Conservation (phyloP, 2,888 invertebrate species). For the Brachylomia viminalis region DNA sequence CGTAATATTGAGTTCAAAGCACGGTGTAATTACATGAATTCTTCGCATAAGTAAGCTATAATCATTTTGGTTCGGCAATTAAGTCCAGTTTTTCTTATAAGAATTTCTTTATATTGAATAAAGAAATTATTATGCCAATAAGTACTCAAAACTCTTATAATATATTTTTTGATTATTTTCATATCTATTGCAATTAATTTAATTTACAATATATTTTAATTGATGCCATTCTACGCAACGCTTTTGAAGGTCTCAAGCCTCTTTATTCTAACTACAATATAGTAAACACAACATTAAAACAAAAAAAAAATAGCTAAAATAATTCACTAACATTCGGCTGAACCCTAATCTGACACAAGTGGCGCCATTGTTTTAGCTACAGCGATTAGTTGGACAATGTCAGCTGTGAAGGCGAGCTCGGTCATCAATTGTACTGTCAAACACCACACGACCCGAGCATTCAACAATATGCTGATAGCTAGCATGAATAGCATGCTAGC, state of each 20-base stretch:
- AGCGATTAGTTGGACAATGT: slow-evolving; percentile 75
- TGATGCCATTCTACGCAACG: neutral
- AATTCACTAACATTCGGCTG: slow-evolving; percentile 3
- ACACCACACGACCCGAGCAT: slow-evolving; percentile 70
- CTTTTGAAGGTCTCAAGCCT: neutral
- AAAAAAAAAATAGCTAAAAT: neutral
- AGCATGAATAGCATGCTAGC: slow-evolving; percentile 29
- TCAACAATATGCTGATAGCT: slow-evolving; percentile 56
- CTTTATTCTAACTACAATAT: neutral
- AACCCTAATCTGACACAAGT: slow-evolving; percentile 67
- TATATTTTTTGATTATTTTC: neutral
- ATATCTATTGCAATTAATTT: neutral
- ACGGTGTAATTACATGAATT: slow-evolving; percentile 29
- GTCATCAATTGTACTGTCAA: slow-evolving; percentile 84
- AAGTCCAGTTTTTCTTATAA: neutral
- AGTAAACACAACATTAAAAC: neutral
- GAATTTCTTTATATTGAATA: too few relatives aligned
- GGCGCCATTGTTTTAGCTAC: slow-evolving; percentile 71
- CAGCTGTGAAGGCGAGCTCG: slow-evolving; percentile 73
- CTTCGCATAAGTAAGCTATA: slow-evolving; percentile 5
- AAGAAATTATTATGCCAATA: too few relatives aligned
- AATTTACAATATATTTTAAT: neutral
- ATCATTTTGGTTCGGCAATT: slow-evolving; percentile 1
- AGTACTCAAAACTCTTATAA: too few relatives aligned
- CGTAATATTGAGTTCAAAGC: slow-evolving; percentile 41